Evolutionary conservation across 2,888 invertebrate genomes (phyloP).

Genomic region (Lampropteryx suffumata): DNA sequence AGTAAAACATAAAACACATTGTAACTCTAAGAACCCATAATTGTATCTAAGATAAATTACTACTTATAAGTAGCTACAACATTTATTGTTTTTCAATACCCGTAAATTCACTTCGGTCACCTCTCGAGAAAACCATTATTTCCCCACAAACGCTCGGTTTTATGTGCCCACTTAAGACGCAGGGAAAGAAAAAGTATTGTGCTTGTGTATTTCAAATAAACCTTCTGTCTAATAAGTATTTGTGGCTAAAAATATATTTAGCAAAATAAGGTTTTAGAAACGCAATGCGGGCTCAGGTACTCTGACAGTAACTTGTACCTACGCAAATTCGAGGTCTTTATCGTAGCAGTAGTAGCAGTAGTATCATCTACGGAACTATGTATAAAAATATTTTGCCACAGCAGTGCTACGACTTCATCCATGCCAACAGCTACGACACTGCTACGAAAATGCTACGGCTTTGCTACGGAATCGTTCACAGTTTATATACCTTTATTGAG

Average conservation of each 20-base stretch:
- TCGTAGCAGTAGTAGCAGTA: too few species aligned
- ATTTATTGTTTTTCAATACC: slow-evolving; percentile 24
- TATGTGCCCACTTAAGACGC: slow-evolving; percentile 25
- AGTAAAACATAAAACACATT: neutral
- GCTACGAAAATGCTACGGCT: slow-evolving; percentile 8
- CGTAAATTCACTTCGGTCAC: slow-evolving; percentile 24
- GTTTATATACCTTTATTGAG: too few species aligned
- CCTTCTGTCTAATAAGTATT: neutral
- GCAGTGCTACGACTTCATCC: slow-evolving; percentile 1
- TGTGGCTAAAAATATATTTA: neutral
- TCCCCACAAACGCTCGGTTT: slow-evolving; percentile 24
- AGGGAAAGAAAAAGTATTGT: slow-evolving; percentile 15
- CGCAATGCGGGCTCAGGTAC: too few species aligned
- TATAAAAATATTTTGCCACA: neutral
- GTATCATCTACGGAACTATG: too few species aligned
- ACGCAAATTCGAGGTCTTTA: too few species aligned
- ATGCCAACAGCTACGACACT: neutral
- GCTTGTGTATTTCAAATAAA: slow-evolving; percentile 6
- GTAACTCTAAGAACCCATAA: slow-evolving; percentile 15
- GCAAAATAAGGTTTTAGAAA: neutral
- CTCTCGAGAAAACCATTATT: slow-evolving; percentile 26
- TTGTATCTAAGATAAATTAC: slow-evolving; percentile 7
- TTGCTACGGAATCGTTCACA: neutral
- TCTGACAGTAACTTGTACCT: too few species aligned
- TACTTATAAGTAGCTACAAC: slow-evolving; percentile 8